Conservation (phyloP, 2,797 vertebrate genomes). For the Peromyscus melanophrys region DNA sequence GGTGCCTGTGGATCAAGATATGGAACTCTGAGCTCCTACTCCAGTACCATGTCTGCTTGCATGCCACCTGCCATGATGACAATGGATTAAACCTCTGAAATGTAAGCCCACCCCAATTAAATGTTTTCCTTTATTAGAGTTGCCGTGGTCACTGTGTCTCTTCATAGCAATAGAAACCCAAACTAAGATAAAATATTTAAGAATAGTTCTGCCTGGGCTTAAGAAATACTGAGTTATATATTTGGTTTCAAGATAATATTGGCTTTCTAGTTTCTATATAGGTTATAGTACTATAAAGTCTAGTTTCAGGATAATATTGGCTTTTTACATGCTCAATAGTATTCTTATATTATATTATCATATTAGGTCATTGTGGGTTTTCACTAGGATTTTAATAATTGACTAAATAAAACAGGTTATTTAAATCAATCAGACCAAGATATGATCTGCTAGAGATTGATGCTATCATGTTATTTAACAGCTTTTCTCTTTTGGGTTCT, state of each 20-base stretch:
- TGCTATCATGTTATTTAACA: no score
- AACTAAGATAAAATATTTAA: no score
- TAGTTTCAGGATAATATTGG: not conserved
- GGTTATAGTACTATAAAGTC: not conserved
- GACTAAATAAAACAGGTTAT: not conserved
- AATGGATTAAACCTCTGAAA: no score
- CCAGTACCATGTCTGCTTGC: no score
- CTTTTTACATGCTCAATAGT: not conserved
- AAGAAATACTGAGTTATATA: not conserved
- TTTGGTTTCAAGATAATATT: not conserved
- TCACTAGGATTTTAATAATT: not conserved
- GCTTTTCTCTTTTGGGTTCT: not conserved
- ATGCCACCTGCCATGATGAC: no score
- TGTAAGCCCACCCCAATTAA: no score
- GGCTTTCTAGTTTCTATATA: no score
- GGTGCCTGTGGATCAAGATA: no score
- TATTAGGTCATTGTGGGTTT: not conserved
- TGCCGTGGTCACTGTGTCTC: no score
- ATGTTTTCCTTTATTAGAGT: no score
- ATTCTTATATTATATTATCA: not conserved
- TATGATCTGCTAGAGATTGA: not conserved
- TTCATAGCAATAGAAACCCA: no score
- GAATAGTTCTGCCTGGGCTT: not conserved
- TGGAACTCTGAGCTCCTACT: no score
- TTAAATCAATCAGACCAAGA: not conserved